A percentile compares a stretch with the other conserved stretches of the same genome.
phyloP scores from a whole-genome alignment of 2,797 vertebrate genomes.

The Microcaecilia unicolor region DNA sequence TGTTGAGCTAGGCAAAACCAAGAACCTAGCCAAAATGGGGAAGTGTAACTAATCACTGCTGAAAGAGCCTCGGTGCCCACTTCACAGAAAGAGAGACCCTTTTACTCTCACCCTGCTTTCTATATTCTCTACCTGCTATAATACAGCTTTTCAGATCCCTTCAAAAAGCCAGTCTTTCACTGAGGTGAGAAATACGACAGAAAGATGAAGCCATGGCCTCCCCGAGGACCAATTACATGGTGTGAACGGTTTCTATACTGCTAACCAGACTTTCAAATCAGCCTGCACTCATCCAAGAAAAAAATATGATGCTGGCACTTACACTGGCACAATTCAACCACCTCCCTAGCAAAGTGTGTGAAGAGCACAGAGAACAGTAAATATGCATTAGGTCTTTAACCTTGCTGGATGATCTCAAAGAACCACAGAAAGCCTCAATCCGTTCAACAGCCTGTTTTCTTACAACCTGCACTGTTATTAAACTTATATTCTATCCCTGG shows the following conservation, averaged over 20 bases:
- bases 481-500: no score
- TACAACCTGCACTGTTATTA: no score
- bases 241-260: slow-evolving; percentile 4
- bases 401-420: slow-evolving; percentile 29
- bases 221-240: neutral
- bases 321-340: slow-evolving; percentile 1
- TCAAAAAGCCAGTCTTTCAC: neutral
- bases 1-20: slow-evolving; percentile 6
- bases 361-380: slow-evolving; percentile 26
- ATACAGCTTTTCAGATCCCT: neutral
- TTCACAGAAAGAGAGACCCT: slow-evolving; percentile 10
- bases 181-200: neutral
- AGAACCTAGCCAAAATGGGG: neutral
- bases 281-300: neutral
- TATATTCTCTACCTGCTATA: slow-evolving; percentile 17
- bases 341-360: slow-evolving; percentile 6
- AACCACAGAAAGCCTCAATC: no score
- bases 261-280: slow-evolving; percentile 3
- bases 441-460: no score
- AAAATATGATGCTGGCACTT: neutral
- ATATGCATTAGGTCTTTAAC: slow-evolving; percentile 26
- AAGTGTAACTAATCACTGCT: slow-evolving; percentile 15
- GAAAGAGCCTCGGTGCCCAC: slow-evolving; percentile 9
- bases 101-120: neutral
- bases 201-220: neutral